A percentile compares a stretch with the other conserved stretches of the same genome.
Conservation (phyloP, 2,888 invertebrate species). For the Trissolcus japonicus region DNA sequence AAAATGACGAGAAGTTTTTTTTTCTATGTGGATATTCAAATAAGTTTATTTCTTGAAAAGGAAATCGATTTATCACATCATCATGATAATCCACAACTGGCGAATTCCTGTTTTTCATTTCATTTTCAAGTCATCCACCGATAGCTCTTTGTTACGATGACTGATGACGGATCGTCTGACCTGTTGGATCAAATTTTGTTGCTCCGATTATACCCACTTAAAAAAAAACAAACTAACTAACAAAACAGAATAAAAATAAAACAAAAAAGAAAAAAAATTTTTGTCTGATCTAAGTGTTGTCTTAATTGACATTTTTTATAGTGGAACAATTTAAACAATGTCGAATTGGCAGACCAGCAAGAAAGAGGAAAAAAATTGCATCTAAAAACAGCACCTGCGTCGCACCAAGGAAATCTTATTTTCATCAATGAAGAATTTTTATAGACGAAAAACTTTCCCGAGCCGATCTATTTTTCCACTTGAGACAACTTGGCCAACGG, state of each 20-base stretch:
- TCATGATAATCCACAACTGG: too few relatives aligned
- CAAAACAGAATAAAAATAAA: not conserved
- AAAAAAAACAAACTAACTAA: too few relatives aligned
- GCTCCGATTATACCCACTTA: too few relatives aligned
- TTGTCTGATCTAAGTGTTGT: too few relatives aligned
- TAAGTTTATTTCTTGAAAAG: constrained; percentile 5
- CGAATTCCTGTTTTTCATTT: not conserved
- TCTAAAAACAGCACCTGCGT: not conserved
- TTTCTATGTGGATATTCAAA: too few relatives aligned
- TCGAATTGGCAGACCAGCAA: not conserved
- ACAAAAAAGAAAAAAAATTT: too few relatives aligned
- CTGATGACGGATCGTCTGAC: constrained; percentile 5
- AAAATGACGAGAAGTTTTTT: too few relatives aligned
- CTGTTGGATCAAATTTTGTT: too few relatives aligned
- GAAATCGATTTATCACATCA: constrained; percentile 9
- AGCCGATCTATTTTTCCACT: constrained; percentile 72
- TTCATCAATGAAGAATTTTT: constrained; percentile 46
- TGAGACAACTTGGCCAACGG: constrained; percentile 70
- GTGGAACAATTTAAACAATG: too few relatives aligned
- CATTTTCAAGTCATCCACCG: constrained; percentile 12
- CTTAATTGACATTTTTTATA: too few relatives aligned
- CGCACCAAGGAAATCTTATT: constrained; percentile 13
- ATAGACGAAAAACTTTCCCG: constrained; percentile 51
- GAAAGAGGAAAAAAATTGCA: not conserved
- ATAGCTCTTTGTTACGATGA: not conserved